A percentile compares a stretch with the other conserved stretches of the same genome.
Evolutionary conservation across 2,797 vertebrate genomes (phyloP).

Genomic region (Gouania willdenowi): DNA sequence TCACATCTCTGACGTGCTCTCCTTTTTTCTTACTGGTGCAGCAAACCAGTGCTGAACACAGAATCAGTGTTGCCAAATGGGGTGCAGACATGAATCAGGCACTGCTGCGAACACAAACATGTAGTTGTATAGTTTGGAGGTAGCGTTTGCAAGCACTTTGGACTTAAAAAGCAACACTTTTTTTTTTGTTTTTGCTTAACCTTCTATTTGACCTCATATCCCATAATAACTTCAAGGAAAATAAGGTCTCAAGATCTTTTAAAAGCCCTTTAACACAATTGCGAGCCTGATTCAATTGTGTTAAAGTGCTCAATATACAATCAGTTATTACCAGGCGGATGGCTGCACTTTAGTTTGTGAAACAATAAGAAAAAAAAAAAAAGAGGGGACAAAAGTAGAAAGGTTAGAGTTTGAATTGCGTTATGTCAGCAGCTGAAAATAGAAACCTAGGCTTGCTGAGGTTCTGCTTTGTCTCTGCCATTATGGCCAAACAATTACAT

Average conservation of each 20-base stretch:
- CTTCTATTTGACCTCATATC: constrained; percentile 21
- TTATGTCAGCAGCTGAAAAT: constrained; percentile 27
- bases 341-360: constrained; percentile 17
- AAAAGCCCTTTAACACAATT: constrained; percentile 1
- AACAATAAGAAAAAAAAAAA: constrained; percentile 2
- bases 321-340: constrained; percentile 14
- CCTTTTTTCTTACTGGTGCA: constrained; percentile 28
- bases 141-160: constrained; percentile 35
- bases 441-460: constrained; percentile 30
- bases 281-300: constrained; percentile 19
- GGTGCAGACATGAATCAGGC: constrained; percentile 55
- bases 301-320: too few species aligned
- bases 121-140: constrained; percentile 25
- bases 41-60: constrained; percentile 37
- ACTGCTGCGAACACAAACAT: constrained; percentile 36
- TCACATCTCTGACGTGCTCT: constrained; percentile 56
- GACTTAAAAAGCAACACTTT: constrained; percentile 17
- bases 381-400: too few species aligned
- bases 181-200: too few species aligned
- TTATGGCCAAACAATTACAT: constrained; percentile 41
- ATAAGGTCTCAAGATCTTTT: constrained; percentile 8
- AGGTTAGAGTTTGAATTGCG: constrained; percentile 21
- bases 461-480: constrained; percentile 31
- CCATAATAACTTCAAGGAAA: constrained; percentile 20
- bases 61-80: constrained; percentile 48